Conservation (phyloP, 2,888 invertebrate species). For the Dasypolia templi region DNA sequence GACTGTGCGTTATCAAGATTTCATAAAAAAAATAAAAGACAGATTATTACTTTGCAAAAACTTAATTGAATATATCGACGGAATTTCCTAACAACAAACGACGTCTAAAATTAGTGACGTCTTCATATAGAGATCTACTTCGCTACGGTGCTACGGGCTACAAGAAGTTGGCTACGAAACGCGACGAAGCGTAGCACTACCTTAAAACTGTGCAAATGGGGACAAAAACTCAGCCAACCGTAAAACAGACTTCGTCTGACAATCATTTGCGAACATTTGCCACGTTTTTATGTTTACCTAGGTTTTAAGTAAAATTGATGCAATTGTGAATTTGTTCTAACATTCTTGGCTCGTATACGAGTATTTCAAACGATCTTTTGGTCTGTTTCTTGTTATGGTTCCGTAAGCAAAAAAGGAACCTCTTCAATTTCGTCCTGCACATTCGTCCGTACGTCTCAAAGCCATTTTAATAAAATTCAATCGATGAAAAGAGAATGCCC, state of each 20-base stretch:
- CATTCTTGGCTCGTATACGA: background rate
- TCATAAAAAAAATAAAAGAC: background rate
- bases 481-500: no score
- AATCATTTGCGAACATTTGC: conserved; percentile 9
- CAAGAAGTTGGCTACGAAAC: conserved; percentile 52
- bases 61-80: background rate
- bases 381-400: background rate
- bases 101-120: conserved; percentile 12
- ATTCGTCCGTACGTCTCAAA: background rate
- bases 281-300: background rate
- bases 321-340: background rate
- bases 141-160: conserved; percentile 28
- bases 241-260: conserved; percentile 27
- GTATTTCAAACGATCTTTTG: background rate
- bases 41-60: background rate
- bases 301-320: background rate
- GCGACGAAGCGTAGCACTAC: conserved; percentile 57
- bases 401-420: background rate
- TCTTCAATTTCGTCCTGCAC: background rate
- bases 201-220: conserved; percentile 31
- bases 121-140: conserved; percentile 17
- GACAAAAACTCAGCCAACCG: conserved; percentile 33
- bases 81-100: background rate
- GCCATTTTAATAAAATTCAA: background rate
- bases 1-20: no score